These are phyloP conservation scores for Hydrolagus affinis DNA, from an alignment of 2,113 vertebrate genomes.

Conservation along the genomic window DNA sequence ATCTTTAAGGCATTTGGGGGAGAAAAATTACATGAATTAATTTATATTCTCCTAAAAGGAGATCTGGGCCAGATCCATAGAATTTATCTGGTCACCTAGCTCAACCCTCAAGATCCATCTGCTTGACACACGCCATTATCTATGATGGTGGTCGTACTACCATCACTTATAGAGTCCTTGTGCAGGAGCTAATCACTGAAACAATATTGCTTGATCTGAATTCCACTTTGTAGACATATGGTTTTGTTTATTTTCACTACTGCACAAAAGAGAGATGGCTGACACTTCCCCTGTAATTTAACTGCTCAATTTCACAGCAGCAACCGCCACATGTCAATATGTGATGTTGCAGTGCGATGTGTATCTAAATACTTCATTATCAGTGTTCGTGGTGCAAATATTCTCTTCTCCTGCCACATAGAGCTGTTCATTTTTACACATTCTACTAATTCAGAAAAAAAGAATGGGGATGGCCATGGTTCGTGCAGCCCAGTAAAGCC, in stretches of 20 bases:
- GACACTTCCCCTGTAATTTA: neutral
- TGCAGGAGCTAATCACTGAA: neutral
- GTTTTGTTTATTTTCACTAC: neutral
- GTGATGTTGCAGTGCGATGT: neutral
- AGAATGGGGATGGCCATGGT: too few species aligned
- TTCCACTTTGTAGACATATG: neutral
- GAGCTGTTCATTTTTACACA: slow-evolving; percentile 7
- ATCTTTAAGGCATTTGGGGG: too few species aligned
- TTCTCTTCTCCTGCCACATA: too few species aligned
- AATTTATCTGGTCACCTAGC: too few species aligned
- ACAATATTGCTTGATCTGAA: neutral
- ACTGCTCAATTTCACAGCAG: neutral
- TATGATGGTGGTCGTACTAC: too few species aligned
- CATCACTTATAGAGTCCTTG: too few species aligned
- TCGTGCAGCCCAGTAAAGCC: too few species aligned
- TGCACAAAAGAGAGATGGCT: neutral
- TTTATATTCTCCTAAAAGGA: too few species aligned
- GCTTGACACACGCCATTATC: too few species aligned
- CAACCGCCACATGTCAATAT: neutral
- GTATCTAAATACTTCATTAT: neutral
- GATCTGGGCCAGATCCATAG: too few species aligned
- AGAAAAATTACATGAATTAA: too few species aligned
- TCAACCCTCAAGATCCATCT: too few species aligned
- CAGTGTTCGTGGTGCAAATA: neutral
- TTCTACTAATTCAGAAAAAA: neutral